Conservation (phyloP, 2,888 invertebrate genomes). For the Parnassius smintheus region DNA sequence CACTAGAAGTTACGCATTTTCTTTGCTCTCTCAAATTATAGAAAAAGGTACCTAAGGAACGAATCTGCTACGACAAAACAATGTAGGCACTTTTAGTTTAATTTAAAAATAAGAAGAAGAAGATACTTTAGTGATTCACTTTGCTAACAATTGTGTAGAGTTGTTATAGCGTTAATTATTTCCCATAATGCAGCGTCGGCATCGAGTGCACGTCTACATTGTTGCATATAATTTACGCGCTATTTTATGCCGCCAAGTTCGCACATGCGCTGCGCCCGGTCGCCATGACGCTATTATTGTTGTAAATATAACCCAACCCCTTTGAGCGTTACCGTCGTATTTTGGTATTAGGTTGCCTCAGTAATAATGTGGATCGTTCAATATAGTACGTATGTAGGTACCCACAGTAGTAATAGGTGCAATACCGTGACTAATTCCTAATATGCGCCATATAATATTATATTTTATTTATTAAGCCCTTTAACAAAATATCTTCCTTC, state of each 20-base stretch:
- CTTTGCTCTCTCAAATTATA: no score
- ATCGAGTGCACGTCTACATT: constrained; percentile 55
- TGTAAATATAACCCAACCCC: constrained; percentile 24
- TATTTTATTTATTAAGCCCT: no score
- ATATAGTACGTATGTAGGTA: not conserved
- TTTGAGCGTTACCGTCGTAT: constrained; percentile 27
- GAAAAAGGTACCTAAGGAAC: no score
- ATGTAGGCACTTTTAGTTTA: no score
- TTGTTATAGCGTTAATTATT: constrained; percentile 10
- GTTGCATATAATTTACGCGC: constrained; percentile 71
- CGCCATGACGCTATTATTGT: constrained; percentile 24
- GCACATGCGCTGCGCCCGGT: constrained; percentile 58
- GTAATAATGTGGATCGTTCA: constrained; percentile 26
- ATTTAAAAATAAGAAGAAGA: no score
- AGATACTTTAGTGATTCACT: no score
- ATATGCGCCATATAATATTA: no score
- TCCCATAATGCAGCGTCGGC: constrained; percentile 34
- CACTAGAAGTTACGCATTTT: no score
- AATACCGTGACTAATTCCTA: no score
- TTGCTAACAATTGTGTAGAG: not conserved
- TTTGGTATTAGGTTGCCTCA: constrained; percentile 30
- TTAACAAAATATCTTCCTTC: no score
- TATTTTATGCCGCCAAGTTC: constrained; percentile 66
- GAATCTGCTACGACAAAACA: no score
- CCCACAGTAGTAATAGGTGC: no score